phyloP scores from a whole-genome alignment of 2,888 invertebrate genomes.

The Ganaspis brasiliensis region DNA sequence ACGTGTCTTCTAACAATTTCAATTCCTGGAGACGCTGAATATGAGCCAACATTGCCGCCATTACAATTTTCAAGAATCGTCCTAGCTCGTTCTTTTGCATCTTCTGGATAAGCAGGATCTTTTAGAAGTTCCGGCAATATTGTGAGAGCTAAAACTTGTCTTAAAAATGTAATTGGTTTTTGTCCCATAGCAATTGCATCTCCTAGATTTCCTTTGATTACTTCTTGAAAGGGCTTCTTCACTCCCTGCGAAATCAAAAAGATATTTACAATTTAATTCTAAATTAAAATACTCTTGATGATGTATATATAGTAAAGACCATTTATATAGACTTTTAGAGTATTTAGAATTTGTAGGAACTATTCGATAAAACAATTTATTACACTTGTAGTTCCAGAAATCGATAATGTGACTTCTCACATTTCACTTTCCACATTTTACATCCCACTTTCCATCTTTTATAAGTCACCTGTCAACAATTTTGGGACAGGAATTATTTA shows the following conservation, averaged over 20 bases:
- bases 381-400: no score
- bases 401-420: no score
- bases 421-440: no score
- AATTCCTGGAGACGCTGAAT: conserved; percentile 93
- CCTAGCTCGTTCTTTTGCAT: conserved; percentile 90
- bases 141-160: conserved; percentile 94
- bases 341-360: no score
- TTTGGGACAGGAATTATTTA: no score
- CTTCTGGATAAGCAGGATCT: conserved; percentile 88
- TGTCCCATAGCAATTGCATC: conserved; percentile 99
- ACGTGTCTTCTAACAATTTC: conserved; percentile 93
- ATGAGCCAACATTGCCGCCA: conserved; percentile 93
- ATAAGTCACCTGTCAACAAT: no score
- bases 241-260: conserved; percentile 85
- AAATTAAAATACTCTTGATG: no score
- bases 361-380: no score
- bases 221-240: conserved; percentile 94
- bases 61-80: conserved; percentile 85
- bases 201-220: conserved; percentile 98
- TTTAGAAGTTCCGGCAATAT: conserved; percentile 88
- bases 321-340: no score
- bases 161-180: conserved; percentile 94
- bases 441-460: no score
- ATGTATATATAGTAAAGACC: no score
- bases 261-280: no score